Conservation (phyloP, 2,888 invertebrate species). For the Paralinhomoeus sp. region DNA sequence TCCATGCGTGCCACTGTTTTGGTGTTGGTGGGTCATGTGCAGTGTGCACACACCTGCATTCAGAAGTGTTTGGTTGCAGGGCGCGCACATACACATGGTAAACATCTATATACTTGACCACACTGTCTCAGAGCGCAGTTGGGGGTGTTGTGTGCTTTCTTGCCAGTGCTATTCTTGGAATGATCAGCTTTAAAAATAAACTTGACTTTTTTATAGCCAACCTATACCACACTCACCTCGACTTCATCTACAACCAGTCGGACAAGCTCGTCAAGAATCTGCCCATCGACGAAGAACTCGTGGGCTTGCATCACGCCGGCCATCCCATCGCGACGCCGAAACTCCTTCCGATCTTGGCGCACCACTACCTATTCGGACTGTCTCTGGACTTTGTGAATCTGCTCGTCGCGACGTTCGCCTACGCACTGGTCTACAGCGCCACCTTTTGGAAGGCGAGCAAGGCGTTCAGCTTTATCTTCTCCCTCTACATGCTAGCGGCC, state of each 20-base stretch:
- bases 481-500: conserved; percentile 51
- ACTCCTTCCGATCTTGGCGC: conserved; percentile 9
- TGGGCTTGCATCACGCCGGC: not conserved
- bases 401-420: conserved; percentile 49
- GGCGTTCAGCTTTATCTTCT: conserved; percentile 52
- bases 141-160: too few relatives aligned
- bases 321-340: conserved; percentile 8
- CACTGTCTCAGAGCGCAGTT: too few relatives aligned
- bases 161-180: too few relatives aligned
- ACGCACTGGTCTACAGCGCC: conserved; percentile 56
- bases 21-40: too few relatives aligned
- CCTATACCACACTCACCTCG: conserved; percentile 61
- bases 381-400: conserved; percentile 60
- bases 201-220: conserved; percentile 48
- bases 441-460: conserved; percentile 71
- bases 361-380: conserved; percentile 32
- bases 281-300: conserved; percentile 6
- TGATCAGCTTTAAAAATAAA: too few relatives aligned
- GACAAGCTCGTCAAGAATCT: conserved; percentile 17
- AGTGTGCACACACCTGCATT: too few relatives aligned
- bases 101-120: too few relatives aligned
- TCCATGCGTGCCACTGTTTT: too few relatives aligned
- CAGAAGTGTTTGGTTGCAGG: too few relatives aligned
- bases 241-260: conserved; percentile 37
- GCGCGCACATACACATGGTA: too few relatives aligned